Conservation (phyloP, 2,113 vertebrate species). For the Pleuronectes platessa region DNA sequence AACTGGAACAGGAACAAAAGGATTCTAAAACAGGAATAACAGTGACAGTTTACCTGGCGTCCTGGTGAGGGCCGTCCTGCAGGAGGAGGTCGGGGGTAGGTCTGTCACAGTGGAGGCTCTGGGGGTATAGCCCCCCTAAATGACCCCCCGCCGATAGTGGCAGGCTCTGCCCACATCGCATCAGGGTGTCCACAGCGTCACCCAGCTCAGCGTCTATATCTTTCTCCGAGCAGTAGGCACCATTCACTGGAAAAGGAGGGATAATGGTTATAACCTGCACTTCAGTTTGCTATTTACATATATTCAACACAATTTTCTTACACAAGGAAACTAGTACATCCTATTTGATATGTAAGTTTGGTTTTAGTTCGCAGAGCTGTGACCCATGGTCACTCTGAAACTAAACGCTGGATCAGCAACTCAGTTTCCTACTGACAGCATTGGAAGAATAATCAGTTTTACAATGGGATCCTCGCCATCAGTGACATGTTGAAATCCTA, state of each 20-base stretch:
- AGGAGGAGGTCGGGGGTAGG: constrained; percentile 77
- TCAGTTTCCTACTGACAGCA: constrained; percentile 26
- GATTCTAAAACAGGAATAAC: constrained; percentile 8
- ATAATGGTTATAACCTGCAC: neutral
- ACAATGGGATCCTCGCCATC: constrained; percentile 41
- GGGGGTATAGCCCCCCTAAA: constrained; percentile 77
- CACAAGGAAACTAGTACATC: neutral
- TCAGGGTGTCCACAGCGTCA: constrained; percentile 75
- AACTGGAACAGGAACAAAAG: constrained; percentile 28
- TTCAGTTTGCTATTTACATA: neutral
- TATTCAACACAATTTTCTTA: neutral
- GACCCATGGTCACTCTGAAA: constrained; percentile 15
- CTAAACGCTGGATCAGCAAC: constrained; percentile 32
- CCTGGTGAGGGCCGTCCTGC: constrained; percentile 79
- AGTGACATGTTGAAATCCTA: constrained; percentile 69
- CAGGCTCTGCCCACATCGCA: constrained; percentile 84
- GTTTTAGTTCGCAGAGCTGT: neutral
- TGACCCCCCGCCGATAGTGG: constrained; percentile 79
- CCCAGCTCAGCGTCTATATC: constrained; percentile 80
- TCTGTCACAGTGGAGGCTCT: constrained; percentile 82
- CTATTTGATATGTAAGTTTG: neutral
- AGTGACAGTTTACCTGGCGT: constrained; percentile 81
- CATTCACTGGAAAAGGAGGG: constrained; percentile 81
- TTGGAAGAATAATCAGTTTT: constrained; percentile 48
- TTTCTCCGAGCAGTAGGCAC: constrained; percentile 85